Conservation (phyloP, 2,888 invertebrate genomes). For the Parnassius mnemosyne region DNA sequence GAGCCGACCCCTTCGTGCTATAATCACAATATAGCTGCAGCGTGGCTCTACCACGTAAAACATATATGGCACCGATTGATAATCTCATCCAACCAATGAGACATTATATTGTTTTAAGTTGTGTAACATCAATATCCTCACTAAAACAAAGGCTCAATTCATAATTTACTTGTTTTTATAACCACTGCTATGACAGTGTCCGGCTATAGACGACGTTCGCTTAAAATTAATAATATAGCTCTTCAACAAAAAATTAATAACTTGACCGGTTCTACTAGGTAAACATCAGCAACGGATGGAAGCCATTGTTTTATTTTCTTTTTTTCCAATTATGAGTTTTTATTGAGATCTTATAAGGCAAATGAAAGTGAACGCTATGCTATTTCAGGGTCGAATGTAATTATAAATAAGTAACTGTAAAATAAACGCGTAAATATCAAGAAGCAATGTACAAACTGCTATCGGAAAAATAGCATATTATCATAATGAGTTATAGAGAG, state of each 20-base stretch:
- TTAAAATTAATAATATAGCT: not conserved
- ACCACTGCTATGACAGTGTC: not conserved
- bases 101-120: not conserved
- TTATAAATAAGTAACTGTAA: not conserved
- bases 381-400: constrained; percentile 20
- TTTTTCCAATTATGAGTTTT: not conserved
- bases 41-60: too few relatives aligned
- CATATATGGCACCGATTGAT: too few relatives aligned
- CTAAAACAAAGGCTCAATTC: too few relatives aligned
- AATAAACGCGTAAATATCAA: constrained; percentile 1
- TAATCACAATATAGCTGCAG: too few relatives aligned
- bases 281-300: constrained; percentile 3
- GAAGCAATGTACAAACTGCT: not conserved
- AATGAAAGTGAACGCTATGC: constrained; percentile 8
- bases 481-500: too few relatives aligned
- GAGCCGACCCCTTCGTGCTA: too few relatives aligned
- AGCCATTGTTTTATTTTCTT: not conserved
- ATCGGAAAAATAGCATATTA: too few relatives aligned
- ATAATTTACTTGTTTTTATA: too few relatives aligned
- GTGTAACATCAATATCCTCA: not conserved
- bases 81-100: too few relatives aligned
- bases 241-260: constrained; percentile 5
- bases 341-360: not conserved
- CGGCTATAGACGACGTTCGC: constrained; percentile 1
- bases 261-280: constrained; percentile 17